Percentiles rank a stretch among this genome's conserved stretches.
phyloP scores from a whole-genome alignment of 2,888 invertebrate genomes.

The Harpagoxenus sublaevis region DNA sequence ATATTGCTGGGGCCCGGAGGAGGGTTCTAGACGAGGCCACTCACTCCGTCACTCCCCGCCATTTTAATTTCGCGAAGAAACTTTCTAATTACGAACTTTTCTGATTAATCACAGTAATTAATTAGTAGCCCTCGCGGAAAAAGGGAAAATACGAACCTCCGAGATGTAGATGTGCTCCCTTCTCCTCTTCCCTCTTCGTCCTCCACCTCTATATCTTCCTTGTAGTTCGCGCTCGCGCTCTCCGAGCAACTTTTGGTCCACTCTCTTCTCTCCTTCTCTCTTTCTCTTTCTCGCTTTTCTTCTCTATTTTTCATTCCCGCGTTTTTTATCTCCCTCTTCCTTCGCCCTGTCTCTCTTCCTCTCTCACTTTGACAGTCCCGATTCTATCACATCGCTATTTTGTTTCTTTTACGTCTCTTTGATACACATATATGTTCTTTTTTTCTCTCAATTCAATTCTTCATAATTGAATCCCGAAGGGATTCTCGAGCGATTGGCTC shows the following conservation, averaged over 20 bases:
- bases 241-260: conserved; percentile 4
- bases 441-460: conserved; percentile 11
- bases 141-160: conserved; percentile 73
- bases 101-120: conserved; percentile 89
- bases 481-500: conserved; percentile 35
- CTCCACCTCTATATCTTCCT: conserved; percentile 29
- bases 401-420: conserved; percentile 9
- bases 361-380: background rate
- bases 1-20: conserved; percentile 52
- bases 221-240: conserved; percentile 39
- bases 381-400: conserved; percentile 13
- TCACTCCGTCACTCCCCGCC: conserved; percentile 81
- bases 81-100: conserved; percentile 89
- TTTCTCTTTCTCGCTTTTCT: background rate
- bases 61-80: conserved; percentile 87
- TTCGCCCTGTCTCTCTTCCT: background rate
- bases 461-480: conserved; percentile 42
- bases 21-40: conserved; percentile 50
- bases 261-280: conserved; percentile 6
- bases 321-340: conserved; percentile 1
- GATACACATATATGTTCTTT: conserved; percentile 29
- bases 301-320: background rate
- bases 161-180: conserved; percentile 54
- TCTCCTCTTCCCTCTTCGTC: conserved; percentile 47
- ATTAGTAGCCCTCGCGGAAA: conserved; percentile 86